Evolutionary conservation across 2,888 invertebrate genomes (phyloP), one percentile per base, ranked within the genome.

Genomic region (Amblyjoppa fuscipennis): DNA sequence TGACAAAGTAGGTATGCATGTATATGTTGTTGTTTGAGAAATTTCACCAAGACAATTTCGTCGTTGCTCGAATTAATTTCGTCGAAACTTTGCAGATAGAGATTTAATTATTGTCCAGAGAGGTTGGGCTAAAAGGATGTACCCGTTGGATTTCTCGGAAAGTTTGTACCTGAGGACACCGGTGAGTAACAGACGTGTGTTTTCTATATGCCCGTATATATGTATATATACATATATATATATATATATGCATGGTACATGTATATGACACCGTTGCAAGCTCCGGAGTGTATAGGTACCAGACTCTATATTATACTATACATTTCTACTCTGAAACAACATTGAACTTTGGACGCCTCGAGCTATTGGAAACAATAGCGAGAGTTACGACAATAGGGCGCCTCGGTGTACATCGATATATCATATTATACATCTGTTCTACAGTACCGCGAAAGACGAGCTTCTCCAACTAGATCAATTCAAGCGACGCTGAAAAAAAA

Each of bases 11-110:
- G 56, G 64, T 20, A 28, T 16, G 45, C 25, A 25, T 0, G 0
- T 20, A 20, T 20, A 20, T 20, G 20, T 20, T 20, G 20, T 20
- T 0, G 13, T 0, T 20, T 4, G 45, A n/a, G n/a, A 75, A 76
- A 75, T 51, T 69, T 71, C 69, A 69, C 69, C 53, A 11, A 31
- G 25, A 61, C 34, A n/a, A 45, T 49, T 70, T 74, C 69, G 69
- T 69, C 61, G 51, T 73, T 61, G 71, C 75, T 56, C 28, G 73
- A 74, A 84, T 84, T 81, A 84, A 84, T 81, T 81, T 64, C 51
- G 61, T 75, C 53, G 31, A 76, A 76, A 71, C 66, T 84, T 71
- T 16, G 75, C 13, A 53, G 66, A 80, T 76, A 80, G 71, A 51
- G 49, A 84, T 80, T 80, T 76, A 76, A 80, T 84, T 76, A 84